Evolutionary conservation across 2,113 vertebrate species (phyloP).

Genomic region (Elachura formosa): DNA sequence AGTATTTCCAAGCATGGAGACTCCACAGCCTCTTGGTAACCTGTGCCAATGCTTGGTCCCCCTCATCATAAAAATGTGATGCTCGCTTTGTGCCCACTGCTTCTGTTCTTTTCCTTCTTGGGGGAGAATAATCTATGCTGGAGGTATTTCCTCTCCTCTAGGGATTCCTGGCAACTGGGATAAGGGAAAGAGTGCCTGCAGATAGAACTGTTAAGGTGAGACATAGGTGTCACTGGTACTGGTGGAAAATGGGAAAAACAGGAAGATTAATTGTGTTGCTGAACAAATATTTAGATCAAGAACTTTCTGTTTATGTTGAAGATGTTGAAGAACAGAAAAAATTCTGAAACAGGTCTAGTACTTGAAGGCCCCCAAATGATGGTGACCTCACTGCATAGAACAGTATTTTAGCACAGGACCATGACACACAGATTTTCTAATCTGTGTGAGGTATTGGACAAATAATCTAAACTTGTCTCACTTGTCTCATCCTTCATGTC

Average conservation of each 20-base stretch:
- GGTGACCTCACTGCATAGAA: neutral
- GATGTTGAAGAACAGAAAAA: neutral
- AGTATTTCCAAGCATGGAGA: neutral
- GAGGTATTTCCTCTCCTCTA: neutral
- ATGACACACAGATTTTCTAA: neutral
- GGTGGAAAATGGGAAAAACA: neutral
- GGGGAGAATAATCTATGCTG: neutral
- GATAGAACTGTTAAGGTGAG: neutral
- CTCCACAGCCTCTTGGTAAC: neutral
- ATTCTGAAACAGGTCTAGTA: neutral
- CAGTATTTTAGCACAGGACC: neutral
- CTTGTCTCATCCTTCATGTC: neutral
- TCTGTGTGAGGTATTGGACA: neutral
- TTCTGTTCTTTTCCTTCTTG: neutral
- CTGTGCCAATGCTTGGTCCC: neutral
- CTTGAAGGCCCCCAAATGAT: neutral
- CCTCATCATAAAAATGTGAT: neutral
- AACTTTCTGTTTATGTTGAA: neutral
- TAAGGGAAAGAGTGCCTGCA: neutral
- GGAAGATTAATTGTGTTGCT: neutral
- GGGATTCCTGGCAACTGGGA: neutral
- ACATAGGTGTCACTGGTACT: neutral
- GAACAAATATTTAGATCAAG: neutral
- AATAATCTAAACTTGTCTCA: neutral
- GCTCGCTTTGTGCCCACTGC: neutral